Conservation (phyloP, 2,113 vertebrate species). For the Octodon degus region DNA sequence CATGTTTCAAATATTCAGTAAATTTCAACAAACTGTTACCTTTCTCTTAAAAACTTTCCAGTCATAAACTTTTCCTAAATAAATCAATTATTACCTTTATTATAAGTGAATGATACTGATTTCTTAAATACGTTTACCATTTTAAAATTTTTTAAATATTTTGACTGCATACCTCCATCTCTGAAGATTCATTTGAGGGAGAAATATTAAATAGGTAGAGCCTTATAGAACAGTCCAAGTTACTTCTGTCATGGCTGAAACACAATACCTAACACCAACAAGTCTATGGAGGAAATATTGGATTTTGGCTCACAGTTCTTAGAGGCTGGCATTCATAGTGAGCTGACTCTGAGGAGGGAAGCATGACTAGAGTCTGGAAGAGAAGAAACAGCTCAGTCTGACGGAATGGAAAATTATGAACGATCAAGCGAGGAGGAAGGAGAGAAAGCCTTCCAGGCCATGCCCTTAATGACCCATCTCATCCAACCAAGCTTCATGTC, state of each 20-base stretch:
- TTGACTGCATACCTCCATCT: neutral
- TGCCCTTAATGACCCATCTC: neutral
- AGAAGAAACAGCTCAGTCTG: neutral
- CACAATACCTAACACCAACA: neutral
- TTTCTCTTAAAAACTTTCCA: neutral
- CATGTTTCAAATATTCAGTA: neutral
- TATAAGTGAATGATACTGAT: neutral
- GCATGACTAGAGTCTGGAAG: neutral
- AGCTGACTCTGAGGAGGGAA: neutral
- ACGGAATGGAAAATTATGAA: neutral
- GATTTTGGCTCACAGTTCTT: neutral
- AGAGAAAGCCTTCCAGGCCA: neutral
- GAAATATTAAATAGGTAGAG: neutral
- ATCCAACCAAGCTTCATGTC: neutral
- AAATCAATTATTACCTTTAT: neutral
- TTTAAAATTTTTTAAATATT: neutral
- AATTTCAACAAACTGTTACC: constrained; percentile 32
- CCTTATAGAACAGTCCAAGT: neutral
- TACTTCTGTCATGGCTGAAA: neutral
- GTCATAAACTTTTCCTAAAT: neutral
- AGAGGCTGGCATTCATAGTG: neutral
- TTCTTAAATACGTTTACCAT: constrained; percentile 5
- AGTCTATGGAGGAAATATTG: neutral
- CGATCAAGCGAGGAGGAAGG: neutral
- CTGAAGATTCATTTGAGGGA: neutral